Percentiles rank a stretch among this genome's conserved stretches.
Evolutionary conservation across 2,113 vertebrate genomes (phyloP).

Genomic region (Sceloporus undulatus): DNA sequence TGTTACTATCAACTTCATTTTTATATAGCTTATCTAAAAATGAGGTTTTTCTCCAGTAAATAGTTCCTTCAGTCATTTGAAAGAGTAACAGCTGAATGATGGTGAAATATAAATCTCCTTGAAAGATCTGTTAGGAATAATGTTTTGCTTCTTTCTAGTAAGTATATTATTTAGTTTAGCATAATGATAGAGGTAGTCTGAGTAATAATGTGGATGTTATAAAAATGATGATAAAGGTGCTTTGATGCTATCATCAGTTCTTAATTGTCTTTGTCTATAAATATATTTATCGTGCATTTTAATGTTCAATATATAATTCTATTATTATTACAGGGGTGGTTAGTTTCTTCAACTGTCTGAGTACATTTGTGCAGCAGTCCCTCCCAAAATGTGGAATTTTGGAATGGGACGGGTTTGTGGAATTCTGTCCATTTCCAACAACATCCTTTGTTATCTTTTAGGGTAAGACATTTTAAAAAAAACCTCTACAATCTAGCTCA

Average conservation of each 20-base stretch:
- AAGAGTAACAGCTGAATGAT: background rate
- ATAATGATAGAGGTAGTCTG: background rate
- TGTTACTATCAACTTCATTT: background rate
- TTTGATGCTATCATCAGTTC: background rate
- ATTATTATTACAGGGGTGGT: background rate
- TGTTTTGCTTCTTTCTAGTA: background rate
- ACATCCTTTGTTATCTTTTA: too few relatives aligned
- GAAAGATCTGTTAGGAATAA: background rate
- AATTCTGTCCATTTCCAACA: too few relatives aligned
- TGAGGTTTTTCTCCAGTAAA: background rate
- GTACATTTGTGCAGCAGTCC: background rate
- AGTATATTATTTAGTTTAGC: background rate
- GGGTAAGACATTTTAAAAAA: too few relatives aligned
- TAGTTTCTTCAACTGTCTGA: background rate
- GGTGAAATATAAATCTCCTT: background rate
- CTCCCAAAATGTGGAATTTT: too few relatives aligned
- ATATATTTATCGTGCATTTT: background rate
- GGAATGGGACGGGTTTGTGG: too few relatives aligned
- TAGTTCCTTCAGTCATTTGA: background rate
- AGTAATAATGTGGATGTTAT: background rate
- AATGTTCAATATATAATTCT: background rate
- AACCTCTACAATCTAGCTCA: too few relatives aligned
- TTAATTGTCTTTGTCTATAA: background rate
- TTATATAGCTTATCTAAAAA: background rate
- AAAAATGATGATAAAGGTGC: background rate